A percentile compares a stretch with the other conserved stretches of the same genome.
Evolutionary conservation across 2,113 vertebrate species (phyloP).

Genomic region (Mohoua ochrocephala): DNA sequence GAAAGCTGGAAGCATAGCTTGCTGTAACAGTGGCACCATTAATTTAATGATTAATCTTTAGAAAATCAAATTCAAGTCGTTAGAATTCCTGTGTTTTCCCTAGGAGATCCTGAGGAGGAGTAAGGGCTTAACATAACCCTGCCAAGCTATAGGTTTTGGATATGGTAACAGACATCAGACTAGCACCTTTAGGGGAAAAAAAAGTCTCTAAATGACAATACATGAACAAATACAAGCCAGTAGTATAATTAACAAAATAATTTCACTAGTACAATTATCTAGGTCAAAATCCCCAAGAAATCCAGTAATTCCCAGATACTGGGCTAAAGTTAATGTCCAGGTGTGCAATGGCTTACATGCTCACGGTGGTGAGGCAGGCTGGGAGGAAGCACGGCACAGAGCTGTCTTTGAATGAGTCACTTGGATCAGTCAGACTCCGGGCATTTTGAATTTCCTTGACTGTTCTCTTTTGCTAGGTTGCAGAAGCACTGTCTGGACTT

Average conservation of each 20-base stretch:
- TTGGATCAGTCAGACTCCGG: background rate
- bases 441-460: rapidly evolving
- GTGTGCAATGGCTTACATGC: background rate
- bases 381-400: rapidly evolving
- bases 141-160: background rate
- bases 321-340: background rate
- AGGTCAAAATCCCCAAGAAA: background rate
- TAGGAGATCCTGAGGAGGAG: background rate
- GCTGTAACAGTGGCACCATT: background rate
- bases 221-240: background rate
- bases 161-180: background rate
- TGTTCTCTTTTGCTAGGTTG: background rate
- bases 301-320: background rate
- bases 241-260: background rate
- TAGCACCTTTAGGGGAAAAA: background rate
- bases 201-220: background rate
- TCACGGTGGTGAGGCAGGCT: background rate
- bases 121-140: background rate
- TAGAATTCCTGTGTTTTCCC: background rate
- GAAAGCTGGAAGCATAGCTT: background rate
- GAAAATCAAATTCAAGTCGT: background rate
- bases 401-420: rapidly evolving
- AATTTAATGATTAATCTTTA: background rate
- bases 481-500: background rate
- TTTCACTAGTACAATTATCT: background rate